Conservation (phyloP, 2,113 vertebrate species). For the Chaetodon auriga region DNA sequence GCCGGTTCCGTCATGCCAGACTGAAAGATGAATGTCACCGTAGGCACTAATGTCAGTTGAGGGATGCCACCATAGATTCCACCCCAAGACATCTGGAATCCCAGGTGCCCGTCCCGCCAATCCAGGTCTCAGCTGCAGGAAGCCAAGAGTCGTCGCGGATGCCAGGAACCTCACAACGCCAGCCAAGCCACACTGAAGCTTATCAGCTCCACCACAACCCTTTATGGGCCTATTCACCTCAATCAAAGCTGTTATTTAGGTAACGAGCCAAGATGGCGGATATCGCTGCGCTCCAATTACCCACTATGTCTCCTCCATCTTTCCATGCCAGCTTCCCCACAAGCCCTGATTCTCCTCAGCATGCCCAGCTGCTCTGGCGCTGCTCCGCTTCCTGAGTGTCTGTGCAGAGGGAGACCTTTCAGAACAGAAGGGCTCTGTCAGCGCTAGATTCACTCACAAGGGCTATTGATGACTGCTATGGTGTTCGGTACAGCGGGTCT, state of each 20-base stretch:
- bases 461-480: slow-evolving; percentile 54
- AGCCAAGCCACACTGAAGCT: slow-evolving; percentile 74
- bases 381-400: slow-evolving; percentile 52
- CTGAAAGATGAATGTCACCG: slow-evolving; percentile 75
- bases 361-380: slow-evolving; percentile 78
- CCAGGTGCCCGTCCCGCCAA: slow-evolving; percentile 78
- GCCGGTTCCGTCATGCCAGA: slow-evolving; percentile 52
- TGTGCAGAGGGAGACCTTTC: slow-evolving; percentile 54
- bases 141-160: slow-evolving; percentile 65
- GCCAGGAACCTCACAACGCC: slow-evolving; percentile 61
- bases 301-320: slow-evolving; percentile 57
- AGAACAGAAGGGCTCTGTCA: slow-evolving; percentile 73
- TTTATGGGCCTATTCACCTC: slow-evolving; percentile 80
- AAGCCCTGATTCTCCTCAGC: slow-evolving; percentile 73
- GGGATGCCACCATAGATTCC: slow-evolving; percentile 73
- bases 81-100: slow-evolving; percentile 81
- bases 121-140: slow-evolving; percentile 82
- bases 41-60: slow-evolving; percentile 64
- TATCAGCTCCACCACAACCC: slow-evolving; percentile 75
- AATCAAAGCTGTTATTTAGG: slow-evolving; percentile 81
- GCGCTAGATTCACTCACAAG: slow-evolving; percentile 37
- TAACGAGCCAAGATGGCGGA: slow-evolving; percentile 79
- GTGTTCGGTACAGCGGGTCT: slow-evolving; percentile 7
- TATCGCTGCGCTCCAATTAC: slow-evolving; percentile 75
- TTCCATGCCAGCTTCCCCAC: slow-evolving; percentile 76